phyloP scores from a whole-genome alignment of 2,797 vertebrate species.

The Alauda arvensis region DNA sequence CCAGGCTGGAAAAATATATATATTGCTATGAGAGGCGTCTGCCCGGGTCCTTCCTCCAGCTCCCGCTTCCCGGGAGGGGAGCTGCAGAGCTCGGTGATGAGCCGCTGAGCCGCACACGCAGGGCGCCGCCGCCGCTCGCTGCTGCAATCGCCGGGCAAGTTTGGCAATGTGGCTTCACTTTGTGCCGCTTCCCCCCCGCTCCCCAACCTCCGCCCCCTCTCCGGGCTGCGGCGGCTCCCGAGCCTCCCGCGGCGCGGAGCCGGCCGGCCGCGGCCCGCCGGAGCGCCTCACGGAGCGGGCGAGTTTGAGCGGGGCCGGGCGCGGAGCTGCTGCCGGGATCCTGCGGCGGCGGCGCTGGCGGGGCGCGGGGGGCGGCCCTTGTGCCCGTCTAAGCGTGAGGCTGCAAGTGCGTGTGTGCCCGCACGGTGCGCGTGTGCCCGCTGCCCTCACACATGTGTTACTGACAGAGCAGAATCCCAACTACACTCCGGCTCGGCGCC shows the following conservation, averaged over 20 bases:
- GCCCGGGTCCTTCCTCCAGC: conserved; percentile 42
- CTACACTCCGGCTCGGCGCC: conserved; percentile 78
- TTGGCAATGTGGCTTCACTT: conserved; percentile 76
- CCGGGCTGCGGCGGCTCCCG: conserved; percentile 48
- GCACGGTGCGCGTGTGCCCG: conserved; percentile 36
- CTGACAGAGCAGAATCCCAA: conserved; percentile 89
- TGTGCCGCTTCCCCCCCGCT: conserved; percentile 43
- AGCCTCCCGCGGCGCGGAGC: background rate
- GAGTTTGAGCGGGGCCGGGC: background rate
- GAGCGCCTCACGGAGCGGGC: background rate
- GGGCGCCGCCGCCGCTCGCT: conserved; percentile 68
- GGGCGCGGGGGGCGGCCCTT: conserved; percentile 43
- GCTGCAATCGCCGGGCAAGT: conserved; percentile 67
- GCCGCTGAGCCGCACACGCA: conserved; percentile 54
- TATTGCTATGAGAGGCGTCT: conserved; percentile 33
- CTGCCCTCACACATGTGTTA: conserved; percentile 88
- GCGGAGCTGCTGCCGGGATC: conserved; percentile 23
- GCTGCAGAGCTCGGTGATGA: conserved; percentile 56
- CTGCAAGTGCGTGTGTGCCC: background rate
- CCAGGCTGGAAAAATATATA: conserved; percentile 17
- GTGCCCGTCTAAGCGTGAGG: background rate
- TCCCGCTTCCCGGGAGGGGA: conserved; percentile 52
- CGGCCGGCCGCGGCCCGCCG: background rate
- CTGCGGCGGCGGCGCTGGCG: conserved; percentile 8
- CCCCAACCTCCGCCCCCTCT: conserved; percentile 25